Base-by-base conservation (phyloP, 1,140 invertebrate species). In the Dinoponera quadriceps region DNA sequence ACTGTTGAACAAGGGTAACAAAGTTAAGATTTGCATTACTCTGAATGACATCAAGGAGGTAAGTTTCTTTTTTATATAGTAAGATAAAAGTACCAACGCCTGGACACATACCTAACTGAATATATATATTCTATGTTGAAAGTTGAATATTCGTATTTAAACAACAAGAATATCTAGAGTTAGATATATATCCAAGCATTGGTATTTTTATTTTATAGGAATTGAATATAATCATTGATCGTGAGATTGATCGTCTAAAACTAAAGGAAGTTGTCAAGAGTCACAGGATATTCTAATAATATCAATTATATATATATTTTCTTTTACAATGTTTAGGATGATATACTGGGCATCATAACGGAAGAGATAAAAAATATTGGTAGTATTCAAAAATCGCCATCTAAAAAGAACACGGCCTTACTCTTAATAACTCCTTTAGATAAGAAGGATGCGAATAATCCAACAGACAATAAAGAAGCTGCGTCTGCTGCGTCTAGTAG, bases 1-100 rank as follows among this genome's bases (percentile, higher is more conserved):
- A 90, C 94, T 96, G 91, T 88, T 97, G 20, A 91, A 91, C 2
- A 97, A 97, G 85, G 94, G 92, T 0, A 95, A 96, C 92, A 95
- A 96, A 90, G 94, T 97, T 20, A 94, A 95, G 89, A 90, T 97
- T 49, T 85, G 95, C 3, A 95, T 97, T 57, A 94, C 93, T 82
- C 94, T 95, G 20, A 94, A 95, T 72, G 88, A 90, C 22, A 73
- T 57, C 20, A 0, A 92, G 94, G 75, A 89, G 74, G 78, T 92
- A 92, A 82, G 94, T 93, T 90, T 89, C 91, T 14, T 63, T 62
- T 78, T n/a, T 14, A 5, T 72, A 25, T 55, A 13, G 51, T 20
- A n/a, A n/a, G n/a, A n/a, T n/a, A n/a, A n/a, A n/a, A n/a, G n/a
- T n/a, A n/a, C n/a, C n/a, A n/a, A n/a, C n/a, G n/a, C n/a, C n/a